Conservation (phyloP, 1,140 invertebrate species). For the Hylaeus anthracinus region DNA sequence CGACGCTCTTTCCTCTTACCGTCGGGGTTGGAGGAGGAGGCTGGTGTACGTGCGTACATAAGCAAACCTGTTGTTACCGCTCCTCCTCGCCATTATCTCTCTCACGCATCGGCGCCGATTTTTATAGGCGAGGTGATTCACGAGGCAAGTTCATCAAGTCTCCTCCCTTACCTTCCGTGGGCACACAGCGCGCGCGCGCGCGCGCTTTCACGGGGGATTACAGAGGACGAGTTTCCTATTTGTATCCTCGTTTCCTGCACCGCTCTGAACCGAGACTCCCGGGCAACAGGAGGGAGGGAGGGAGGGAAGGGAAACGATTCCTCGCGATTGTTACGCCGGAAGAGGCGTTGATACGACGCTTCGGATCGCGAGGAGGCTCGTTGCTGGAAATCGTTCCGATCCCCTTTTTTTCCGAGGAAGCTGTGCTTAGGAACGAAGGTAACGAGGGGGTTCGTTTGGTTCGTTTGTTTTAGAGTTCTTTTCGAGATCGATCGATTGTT, state of each 20-base stretch:
- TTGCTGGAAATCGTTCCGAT: background rate
- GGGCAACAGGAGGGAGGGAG: no score
- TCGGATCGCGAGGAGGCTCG: background rate
- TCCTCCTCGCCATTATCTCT: slow-evolving; percentile 73
- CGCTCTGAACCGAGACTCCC: background rate
- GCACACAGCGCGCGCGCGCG: slow-evolving; percentile 22
- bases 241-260: slow-evolving; percentile 22
- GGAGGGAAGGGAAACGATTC: background rate
- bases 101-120: slow-evolving; percentile 74
- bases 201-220: slow-evolving; percentile 69
- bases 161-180: slow-evolving; percentile 53
- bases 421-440: no score
- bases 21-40: background rate
- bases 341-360: background rate
- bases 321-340: background rate
- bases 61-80: slow-evolving; percentile 77
- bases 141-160: slow-evolving; percentile 77
- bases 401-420: background rate
- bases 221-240: slow-evolving; percentile 38
- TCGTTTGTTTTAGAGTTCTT: no score
- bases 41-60: slow-evolving; percentile 57
- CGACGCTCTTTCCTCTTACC: background rate
- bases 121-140: slow-evolving; percentile 75
- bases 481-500: no score
- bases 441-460: no score